Percentiles rank a stretch among this genome's conserved stretches.
Conservation (phyloP, 1,140 invertebrate species). For the Melipona quadrifasciata region DNA sequence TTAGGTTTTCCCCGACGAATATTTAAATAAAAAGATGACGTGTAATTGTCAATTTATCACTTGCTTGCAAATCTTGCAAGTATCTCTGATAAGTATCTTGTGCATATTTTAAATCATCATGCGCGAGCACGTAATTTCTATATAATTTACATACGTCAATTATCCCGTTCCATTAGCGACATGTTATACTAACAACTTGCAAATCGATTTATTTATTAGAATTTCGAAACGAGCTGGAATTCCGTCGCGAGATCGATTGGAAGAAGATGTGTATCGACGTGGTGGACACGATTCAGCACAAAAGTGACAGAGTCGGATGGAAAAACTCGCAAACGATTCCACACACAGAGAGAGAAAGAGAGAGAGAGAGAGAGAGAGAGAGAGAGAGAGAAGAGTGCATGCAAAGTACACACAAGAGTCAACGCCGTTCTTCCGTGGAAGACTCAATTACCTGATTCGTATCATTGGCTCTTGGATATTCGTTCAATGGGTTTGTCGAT, state of each 20-base stretch:
- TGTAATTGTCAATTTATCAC: no score
- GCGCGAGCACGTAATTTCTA: background rate
- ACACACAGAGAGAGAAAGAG: background rate
- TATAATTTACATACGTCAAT: no score
- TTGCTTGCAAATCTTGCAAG: no score
- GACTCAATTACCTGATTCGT: conserved; percentile 35
- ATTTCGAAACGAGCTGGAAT: background rate
- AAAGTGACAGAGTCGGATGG: background rate
- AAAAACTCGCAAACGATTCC: background rate
- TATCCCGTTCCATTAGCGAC: no score
- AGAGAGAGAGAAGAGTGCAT: conserved; percentile 20
- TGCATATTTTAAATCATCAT: background rate
- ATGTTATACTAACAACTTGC: no score
- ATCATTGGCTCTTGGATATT: background rate
- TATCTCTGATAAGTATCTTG: no score
- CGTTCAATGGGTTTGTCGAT: background rate
- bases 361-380: no score
- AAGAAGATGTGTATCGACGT: background rate
- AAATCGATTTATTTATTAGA: no score
- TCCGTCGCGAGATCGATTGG: background rate
- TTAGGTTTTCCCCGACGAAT: no score
- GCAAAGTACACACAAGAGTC: conserved; percentile 11
- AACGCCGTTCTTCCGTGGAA: conserved; percentile 2
- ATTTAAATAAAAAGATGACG: no score
- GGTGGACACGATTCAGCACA: background rate